Evolutionary conservation across 1,140 invertebrate genomes (phyloP).

Genomic region (Physella acuta): DNA sequence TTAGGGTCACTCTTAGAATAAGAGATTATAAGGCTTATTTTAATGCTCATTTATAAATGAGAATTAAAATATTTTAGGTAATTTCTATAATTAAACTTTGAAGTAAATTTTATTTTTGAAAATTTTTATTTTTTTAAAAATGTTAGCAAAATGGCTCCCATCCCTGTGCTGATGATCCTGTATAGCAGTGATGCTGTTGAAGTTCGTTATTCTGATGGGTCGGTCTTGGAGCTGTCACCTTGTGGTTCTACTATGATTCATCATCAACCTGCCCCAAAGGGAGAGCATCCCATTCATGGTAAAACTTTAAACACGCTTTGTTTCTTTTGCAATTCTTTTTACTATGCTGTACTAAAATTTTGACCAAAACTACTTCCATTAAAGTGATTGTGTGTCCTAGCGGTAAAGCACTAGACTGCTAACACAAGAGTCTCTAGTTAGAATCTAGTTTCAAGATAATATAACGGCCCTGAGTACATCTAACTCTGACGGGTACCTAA

Average conservation of each 20-base stretch:
- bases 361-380: too few species aligned
- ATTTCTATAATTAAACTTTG: not conserved
- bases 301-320: too few species aligned
- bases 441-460: too few species aligned
- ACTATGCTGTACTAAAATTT: too few species aligned
- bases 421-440: too few species aligned
- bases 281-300: constrained; percentile 39
- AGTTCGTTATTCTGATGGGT: constrained; percentile 41
- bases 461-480: too few species aligned
- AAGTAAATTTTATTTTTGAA: not conserved
- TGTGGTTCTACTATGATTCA: constrained; percentile 46
- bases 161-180: constrained; percentile 40
- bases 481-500: too few species aligned
- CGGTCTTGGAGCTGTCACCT: constrained; percentile 40
- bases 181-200: constrained; percentile 46
- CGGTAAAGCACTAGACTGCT: too few species aligned
- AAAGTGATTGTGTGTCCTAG: too few species aligned
- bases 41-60: not conserved
- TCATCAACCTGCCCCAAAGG: constrained; percentile 29
- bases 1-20: too few species aligned
- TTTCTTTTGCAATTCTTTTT: too few species aligned
- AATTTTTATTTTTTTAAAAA: not conserved
- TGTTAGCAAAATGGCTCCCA: constrained; percentile 20
- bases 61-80: not conserved
- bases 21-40: not conserved